Evolutionary conservation across 2,113 vertebrate genomes (phyloP).

Genomic region (Ondatra zibethicus): DNA sequence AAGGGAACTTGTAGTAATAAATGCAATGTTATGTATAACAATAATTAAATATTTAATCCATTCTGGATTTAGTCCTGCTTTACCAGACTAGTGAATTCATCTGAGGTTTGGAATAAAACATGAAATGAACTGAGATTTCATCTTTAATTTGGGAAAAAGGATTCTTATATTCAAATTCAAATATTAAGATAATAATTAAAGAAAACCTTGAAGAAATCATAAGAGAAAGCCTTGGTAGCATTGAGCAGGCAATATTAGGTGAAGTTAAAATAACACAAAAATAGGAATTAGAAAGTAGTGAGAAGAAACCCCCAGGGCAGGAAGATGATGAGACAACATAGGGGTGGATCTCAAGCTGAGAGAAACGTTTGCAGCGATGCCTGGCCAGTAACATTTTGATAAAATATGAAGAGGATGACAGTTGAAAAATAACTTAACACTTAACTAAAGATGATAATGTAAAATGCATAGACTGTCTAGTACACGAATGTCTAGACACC

Average conservation of each 20-base stretch:
- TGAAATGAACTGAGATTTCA: not conserved
- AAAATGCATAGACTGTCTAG: not conserved
- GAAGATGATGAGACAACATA: not conserved
- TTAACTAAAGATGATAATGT: not conserved
- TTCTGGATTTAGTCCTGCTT: not conserved
- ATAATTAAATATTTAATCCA: not conserved
- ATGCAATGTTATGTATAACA: not conserved
- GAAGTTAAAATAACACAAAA: not conserved
- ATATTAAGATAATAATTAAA: not conserved
- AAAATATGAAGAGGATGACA: not conserved
- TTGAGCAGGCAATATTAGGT: not conserved
- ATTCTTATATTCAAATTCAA: not conserved
- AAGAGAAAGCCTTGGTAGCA: not conserved
- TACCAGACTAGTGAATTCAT: not conserved
- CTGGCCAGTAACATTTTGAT: not conserved
- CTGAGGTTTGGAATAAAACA: not conserved
- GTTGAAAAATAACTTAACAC: not conserved
- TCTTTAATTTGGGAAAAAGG: not conserved
- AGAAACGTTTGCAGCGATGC: not conserved
- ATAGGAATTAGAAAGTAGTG: not conserved
- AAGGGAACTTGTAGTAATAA: not conserved
- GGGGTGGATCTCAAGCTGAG: not conserved
- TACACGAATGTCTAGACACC: not conserved
- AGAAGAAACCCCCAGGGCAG: not conserved
- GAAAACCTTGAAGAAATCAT: not conserved